A percentile compares a stretch with the other conserved stretches of the same genome.
These are phyloP conservation scores for Hydropsyche tenuis DNA, from an alignment of 1,140 invertebrate species.

Conservation along the genomic window DNA sequence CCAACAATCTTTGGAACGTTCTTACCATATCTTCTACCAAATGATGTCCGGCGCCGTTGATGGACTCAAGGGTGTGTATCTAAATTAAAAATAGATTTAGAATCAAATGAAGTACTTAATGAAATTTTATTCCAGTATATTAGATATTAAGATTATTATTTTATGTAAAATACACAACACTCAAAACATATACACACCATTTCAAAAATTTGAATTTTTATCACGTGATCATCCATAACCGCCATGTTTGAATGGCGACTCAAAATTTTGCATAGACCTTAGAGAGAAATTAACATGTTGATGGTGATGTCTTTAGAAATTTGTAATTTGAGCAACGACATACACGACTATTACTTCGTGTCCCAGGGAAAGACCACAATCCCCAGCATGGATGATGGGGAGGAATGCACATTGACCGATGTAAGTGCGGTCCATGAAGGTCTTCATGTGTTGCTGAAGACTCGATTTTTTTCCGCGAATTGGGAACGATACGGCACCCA, in stretches of 20 bases:
- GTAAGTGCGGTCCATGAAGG: slow-evolving; percentile 67
- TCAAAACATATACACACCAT: too few relatives aligned
- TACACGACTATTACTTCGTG: slow-evolving; percentile 92
- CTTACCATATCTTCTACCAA: slow-evolving; percentile 99
- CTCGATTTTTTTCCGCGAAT: neutral
- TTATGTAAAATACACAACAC: neutral
- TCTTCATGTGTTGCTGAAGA: slow-evolving; percentile 18
- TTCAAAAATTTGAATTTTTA: too few relatives aligned
- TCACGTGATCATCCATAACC: too few relatives aligned
- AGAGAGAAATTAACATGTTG: slow-evolving; percentile 8
- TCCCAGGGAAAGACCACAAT: slow-evolving; percentile 96
- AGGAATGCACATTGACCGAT: slow-evolving; percentile 92
- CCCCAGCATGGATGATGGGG: slow-evolving; percentile 93
- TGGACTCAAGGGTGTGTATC: slow-evolving; percentile 82
- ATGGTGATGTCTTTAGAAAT: slow-evolving; percentile 43
- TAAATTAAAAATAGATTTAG: neutral
- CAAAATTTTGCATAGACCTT: neutral
- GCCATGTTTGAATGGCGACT: too few relatives aligned
- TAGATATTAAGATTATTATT: neutral
- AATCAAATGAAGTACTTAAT: slow-evolving; percentile 4
- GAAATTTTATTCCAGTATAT: slow-evolving; percentile 20
- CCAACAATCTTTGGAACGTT: slow-evolving; percentile 96
- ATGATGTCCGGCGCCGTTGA: slow-evolving; percentile 94
- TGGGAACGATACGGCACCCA: slow-evolving; percentile 24
- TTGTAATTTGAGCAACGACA: slow-evolving; percentile 76